Conservation (phyloP, 2,888 invertebrate species). For the Hoplodrina blanda region DNA sequence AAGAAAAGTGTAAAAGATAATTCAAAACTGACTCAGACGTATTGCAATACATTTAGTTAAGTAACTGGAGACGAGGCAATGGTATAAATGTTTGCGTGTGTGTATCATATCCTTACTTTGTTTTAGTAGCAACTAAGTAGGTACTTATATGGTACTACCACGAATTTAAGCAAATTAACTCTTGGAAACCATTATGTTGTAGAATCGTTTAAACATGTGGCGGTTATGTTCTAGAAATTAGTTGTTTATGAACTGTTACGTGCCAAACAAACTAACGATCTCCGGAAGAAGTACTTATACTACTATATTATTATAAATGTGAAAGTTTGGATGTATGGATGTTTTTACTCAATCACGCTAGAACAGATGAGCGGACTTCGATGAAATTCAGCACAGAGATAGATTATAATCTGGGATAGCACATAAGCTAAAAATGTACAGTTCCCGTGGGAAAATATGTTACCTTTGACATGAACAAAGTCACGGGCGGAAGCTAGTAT, state of each 20-base stretch:
- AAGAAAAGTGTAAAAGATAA: background rate
- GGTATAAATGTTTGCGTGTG: background rate
- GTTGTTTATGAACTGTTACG: conserved; percentile 24
- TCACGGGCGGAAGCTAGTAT: background rate
- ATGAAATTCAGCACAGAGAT: too few species aligned
- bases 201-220: conserved; percentile 30
- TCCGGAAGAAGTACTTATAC: conserved; percentile 2
- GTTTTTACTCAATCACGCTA: too few species aligned
- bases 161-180: conserved; percentile 27
- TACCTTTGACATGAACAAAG: too few species aligned
- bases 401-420: too few species aligned
- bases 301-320: too few species aligned
- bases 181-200: conserved; percentile 38
- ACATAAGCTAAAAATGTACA: too few species aligned
- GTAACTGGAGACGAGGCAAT: background rate
- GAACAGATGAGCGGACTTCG: too few species aligned
- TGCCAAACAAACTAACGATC: conserved; percentile 20
- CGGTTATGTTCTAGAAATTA: conserved; percentile 36
- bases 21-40: background rate
- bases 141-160: conserved; percentile 20
- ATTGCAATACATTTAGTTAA: conserved; percentile 7
- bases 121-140: conserved; percentile 27
- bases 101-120: conserved; percentile 4
- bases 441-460: too few species aligned
- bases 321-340: too few species aligned